Conservation (phyloP, 1,140 invertebrate species). For the Sesamia nonagrioides region DNA sequence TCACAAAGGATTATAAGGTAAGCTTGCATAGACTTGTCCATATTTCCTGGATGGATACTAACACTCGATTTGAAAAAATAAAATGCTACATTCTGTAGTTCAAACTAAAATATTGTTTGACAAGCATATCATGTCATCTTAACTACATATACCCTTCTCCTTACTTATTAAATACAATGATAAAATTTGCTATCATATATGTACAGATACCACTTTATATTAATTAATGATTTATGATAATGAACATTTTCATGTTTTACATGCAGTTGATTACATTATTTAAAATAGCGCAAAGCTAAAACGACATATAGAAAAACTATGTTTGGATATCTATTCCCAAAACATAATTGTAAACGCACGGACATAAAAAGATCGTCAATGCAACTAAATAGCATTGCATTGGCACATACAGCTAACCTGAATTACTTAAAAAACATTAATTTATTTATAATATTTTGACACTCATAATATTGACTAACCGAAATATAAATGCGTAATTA, state of each 20-base stretch:
- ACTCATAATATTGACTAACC: conserved; percentile 26
- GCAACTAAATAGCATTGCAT: conserved; percentile 35
- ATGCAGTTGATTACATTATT: conserved; percentile 37
- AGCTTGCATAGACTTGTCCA: not conserved
- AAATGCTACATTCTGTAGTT: conserved; percentile 5
- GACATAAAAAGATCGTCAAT: conserved; percentile 17
- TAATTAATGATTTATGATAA: conserved; percentile 38
- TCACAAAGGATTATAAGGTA: not conserved
- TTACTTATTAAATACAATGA: conserved; percentile 41
- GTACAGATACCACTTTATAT: conserved; percentile 46
- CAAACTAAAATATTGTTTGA: conserved; percentile 8
- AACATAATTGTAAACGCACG: conserved; percentile 23
- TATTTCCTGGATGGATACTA: not conserved
- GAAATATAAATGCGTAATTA: conserved; percentile 25
- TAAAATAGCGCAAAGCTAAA: conserved; percentile 20
- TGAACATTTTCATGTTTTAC: conserved; percentile 47
- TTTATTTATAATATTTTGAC: conserved; percentile 8
- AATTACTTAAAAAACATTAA: conserved; percentile 13
- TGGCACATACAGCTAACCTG: not conserved
- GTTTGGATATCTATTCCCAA: conserved; percentile 9
- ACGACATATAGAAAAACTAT: conserved; percentile 21
- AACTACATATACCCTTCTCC: conserved; percentile 47
- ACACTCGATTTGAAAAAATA: not conserved
- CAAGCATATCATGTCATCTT: conserved; percentile 18
- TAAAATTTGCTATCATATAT: conserved; percentile 45